Evolutionary conservation across 1,140 invertebrate species (phyloP).

Genomic region (Meloidogyne floridensis): DNA sequence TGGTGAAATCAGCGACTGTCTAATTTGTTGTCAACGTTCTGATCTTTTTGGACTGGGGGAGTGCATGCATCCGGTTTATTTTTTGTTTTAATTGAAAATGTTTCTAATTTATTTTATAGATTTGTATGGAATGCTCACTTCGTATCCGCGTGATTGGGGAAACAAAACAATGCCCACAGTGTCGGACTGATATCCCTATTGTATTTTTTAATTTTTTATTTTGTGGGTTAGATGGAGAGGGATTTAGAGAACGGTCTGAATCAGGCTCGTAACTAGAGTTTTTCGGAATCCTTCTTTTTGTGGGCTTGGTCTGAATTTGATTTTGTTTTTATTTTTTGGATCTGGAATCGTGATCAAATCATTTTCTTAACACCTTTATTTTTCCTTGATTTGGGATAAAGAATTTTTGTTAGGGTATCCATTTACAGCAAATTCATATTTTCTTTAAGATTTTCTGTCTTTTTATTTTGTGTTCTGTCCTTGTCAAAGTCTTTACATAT

Average conservation of each 20-base stretch:
- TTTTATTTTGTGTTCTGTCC: too few species aligned
- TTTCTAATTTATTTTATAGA: conserved; percentile 7
- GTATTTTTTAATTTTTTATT: conserved; percentile 9
- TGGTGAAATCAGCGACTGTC: conserved; percentile 34
- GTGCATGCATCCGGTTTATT: conserved; percentile 38
- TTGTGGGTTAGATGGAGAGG: neutral
- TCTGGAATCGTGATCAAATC: too few species aligned
- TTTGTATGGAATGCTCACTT: conserved; percentile 47
- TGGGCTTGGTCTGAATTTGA: too few species aligned
- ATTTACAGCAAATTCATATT: too few species aligned
- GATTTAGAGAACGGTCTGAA: neutral
- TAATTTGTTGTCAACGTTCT: conserved; percentile 48
- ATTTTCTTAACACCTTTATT: too few species aligned
- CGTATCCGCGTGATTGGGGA: conserved; percentile 42
- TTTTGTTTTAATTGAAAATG: conserved; percentile 4
- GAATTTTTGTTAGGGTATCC: too few species aligned
- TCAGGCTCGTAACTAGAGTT: too few species aligned
- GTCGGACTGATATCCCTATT: conserved; percentile 38
- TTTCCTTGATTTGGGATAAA: too few species aligned
- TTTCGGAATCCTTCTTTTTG: too few species aligned
- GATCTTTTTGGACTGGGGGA: conserved; percentile 41
- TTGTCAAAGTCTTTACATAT: too few species aligned
- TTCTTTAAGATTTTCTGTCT: too few species aligned
- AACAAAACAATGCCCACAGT: conserved; percentile 39
- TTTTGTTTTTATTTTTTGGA: too few species aligned